phyloP scores from a whole-genome alignment of 2,797 vertebrate species.

The Heterohyrax brucei region DNA sequence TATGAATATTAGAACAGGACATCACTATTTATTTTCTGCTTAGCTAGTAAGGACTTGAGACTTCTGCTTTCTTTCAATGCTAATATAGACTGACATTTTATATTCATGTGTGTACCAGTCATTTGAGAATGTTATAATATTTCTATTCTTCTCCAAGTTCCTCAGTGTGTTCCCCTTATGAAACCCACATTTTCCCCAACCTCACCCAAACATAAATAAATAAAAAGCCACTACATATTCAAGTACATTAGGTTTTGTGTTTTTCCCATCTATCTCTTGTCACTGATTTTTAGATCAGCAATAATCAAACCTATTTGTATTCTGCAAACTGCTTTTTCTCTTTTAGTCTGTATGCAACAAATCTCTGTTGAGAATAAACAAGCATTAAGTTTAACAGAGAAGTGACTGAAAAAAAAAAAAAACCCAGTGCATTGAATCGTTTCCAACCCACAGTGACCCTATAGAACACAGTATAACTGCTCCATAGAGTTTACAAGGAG shows the following conservation, averaged over 20 bases:
- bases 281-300: constrained; percentile 50
- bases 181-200: not conserved
- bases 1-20: constrained; percentile 61
- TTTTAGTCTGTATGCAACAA: not conserved
- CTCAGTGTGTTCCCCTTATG: constrained; percentile 35
- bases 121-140: constrained; percentile 69
- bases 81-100: constrained; percentile 66
- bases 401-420: too few relatives aligned
- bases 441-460: too few relatives aligned
- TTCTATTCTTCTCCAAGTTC: constrained; percentile 14
- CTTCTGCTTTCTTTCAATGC: constrained; percentile 70
- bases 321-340: constrained; percentile 39
- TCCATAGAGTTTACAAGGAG: too few relatives aligned
- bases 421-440: too few relatives aligned
- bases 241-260: not conserved
- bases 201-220: not conserved
- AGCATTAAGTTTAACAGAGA: constrained; percentile 21
- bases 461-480: too few relatives aligned
- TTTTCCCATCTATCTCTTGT: not conserved
- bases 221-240: not conserved
- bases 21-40: constrained; percentile 71
- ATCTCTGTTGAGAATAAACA: constrained; percentile 3
- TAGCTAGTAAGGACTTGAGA: constrained; percentile 47
- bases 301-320: constrained; percentile 66
- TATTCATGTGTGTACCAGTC: constrained; percentile 21